A percentile compares a stretch with the other conserved stretches of the same genome.
Evolutionary conservation across 2,888 invertebrate genomes (phyloP).

Genomic region (Eupithecia tripunctaria): DNA sequence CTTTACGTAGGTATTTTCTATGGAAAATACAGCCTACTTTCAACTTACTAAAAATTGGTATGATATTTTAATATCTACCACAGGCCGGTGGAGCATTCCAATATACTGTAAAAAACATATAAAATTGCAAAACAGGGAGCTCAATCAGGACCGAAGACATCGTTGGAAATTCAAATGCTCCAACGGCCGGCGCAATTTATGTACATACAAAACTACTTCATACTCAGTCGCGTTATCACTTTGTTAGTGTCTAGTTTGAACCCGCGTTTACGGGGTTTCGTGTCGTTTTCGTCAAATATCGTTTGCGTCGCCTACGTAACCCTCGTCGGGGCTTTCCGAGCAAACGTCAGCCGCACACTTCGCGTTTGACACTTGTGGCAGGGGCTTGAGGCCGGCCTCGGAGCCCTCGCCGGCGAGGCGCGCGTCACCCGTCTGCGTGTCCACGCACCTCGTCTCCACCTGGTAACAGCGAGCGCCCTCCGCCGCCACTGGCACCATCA

Average conservation of each 20-base stretch:
- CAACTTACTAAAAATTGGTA: slow-evolving; percentile 47
- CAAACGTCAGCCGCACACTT: slow-evolving; percentile 82
- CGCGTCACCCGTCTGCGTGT: slow-evolving; percentile 85
- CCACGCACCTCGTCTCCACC: slow-evolving; percentile 85
- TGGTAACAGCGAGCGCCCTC: slow-evolving; percentile 81
- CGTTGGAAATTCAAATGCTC: slow-evolving; percentile 41
- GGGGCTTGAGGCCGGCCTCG: slow-evolving; percentile 72
- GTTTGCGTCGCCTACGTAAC: slow-evolving; percentile 92
- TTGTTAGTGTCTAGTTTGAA: slow-evolving; percentile 73
- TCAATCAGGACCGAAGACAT: slow-evolving; percentile 46
- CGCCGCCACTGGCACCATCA: slow-evolving; percentile 79
- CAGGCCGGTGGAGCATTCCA: slow-evolving; percentile 44
- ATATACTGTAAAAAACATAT: slow-evolving; percentile 53
- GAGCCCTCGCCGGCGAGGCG: slow-evolving; percentile 73
- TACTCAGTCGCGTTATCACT: slow-evolving; percentile 84
- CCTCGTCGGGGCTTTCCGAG: slow-evolving; percentile 94
- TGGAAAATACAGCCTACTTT: slow-evolving; percentile 39
- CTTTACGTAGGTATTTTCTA: slow-evolving; percentile 23
- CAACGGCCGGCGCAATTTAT: slow-evolving; percentile 53
- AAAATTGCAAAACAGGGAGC: slow-evolving; percentile 61
- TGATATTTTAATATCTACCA: slow-evolving; percentile 51
- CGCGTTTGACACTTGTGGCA: slow-evolving; percentile 77
- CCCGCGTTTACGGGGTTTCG: slow-evolving; percentile 74
- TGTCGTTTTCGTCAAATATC: slow-evolving; percentile 87
- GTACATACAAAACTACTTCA: slow-evolving; percentile 74